phyloP scores from a whole-genome alignment of 2,113 vertebrate genomes.

The Eira barbara region DNA sequence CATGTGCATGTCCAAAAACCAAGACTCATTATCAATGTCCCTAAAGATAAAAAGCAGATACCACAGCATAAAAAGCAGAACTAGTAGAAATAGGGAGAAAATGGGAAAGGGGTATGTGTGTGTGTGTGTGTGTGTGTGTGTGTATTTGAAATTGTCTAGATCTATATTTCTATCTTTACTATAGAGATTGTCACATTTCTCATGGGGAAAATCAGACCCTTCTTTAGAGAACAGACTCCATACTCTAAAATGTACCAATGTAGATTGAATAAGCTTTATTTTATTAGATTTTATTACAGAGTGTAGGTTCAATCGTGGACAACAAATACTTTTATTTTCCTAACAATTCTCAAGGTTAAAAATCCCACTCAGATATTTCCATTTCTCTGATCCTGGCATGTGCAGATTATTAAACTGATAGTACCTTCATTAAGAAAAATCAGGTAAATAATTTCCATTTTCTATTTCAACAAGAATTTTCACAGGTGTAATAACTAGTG shows the following conservation, averaged over 20 bases:
- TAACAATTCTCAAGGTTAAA: neutral
- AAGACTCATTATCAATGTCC: neutral
- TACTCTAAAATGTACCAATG: neutral
- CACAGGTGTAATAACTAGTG: neutral
- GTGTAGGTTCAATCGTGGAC: neutral
- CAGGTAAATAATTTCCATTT: neutral
- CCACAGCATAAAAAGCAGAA: neutral
- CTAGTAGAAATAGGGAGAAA: neutral
- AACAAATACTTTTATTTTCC: neutral
- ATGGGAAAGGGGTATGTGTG: neutral
- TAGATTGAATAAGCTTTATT: neutral
- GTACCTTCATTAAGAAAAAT: neutral
- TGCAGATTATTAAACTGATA: neutral
- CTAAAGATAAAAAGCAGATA: neutral
- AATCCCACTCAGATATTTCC: neutral
- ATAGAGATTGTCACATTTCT: neutral
- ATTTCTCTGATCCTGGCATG: neutral
- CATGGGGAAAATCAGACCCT: neutral
- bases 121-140: neutral
- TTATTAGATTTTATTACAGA: neutral
- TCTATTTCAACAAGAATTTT: neutral
- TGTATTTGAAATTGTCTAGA: neutral
- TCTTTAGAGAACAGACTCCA: neutral
- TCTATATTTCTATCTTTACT: neutral
- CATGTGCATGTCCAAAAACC: neutral